phyloP scores from a whole-genome alignment of 2,797 vertebrate genomes.

The Acipenser oxyrinchus region DNA sequence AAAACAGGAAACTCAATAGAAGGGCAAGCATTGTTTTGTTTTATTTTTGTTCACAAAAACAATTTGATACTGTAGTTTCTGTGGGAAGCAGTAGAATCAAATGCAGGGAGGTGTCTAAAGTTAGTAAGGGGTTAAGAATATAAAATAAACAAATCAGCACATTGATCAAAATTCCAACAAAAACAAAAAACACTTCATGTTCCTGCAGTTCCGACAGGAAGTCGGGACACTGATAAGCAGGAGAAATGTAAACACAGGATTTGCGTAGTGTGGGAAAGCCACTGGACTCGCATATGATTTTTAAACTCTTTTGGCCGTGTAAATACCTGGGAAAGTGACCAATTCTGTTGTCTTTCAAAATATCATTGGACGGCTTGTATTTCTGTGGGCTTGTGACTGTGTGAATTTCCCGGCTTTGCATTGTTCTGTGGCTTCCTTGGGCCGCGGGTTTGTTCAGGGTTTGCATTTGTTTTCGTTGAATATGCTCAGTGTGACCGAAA shows the following conservation, averaged over 20 bases:
- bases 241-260: constrained; percentile 48
- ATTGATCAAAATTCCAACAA: constrained; percentile 3
- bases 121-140: too few relatives aligned
- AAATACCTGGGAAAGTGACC: constrained; percentile 23
- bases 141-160: too few relatives aligned
- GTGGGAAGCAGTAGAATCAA: too few relatives aligned
- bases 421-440: constrained; percentile 60
- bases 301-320: constrained; percentile 33
- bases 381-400: constrained; percentile 1
- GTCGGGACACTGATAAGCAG: constrained; percentile 36
- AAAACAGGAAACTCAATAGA: too few relatives aligned
- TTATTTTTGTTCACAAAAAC: too few relatives aligned
- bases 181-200: neutral
- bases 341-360: constrained; percentile 21
- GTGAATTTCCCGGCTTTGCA: constrained; percentile 40
- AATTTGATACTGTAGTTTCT: too few relatives aligned
- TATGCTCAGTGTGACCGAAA: constrained; percentile 33
- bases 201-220: constrained; percentile 23
- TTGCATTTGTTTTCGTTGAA: constrained; percentile 29
- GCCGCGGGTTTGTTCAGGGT: constrained; percentile 21
- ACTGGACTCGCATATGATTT: constrained; percentile 29
- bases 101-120: too few relatives aligned
- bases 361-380: constrained; percentile 6
- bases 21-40: too few relatives aligned
- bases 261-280: constrained; percentile 46